These are phyloP conservation scores for Drosophila multiciliata DNA, from an alignment of 2,888 invertebrate genomes.

Conservation along the genomic window DNA sequence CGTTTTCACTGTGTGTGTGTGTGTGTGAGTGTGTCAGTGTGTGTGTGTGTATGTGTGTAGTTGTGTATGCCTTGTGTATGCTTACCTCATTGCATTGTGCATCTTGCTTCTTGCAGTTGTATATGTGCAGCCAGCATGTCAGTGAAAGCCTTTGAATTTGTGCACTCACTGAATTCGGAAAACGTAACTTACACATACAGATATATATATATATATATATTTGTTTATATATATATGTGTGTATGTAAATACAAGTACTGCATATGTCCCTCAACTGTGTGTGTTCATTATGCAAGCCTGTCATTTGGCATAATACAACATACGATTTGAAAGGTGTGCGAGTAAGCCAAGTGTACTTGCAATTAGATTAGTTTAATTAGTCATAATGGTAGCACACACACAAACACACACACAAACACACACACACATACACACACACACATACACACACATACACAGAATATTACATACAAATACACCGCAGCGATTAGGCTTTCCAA, in stretches of 20 bases:
- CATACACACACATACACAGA: conserved; percentile 1
- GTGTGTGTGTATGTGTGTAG: conserved; percentile 17
- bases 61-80: conserved; percentile 29
- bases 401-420: background rate
- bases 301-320: conserved; percentile 36
- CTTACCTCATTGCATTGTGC: conserved; percentile 25
- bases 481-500: conserved; percentile 15
- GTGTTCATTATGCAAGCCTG: conserved; percentile 31
- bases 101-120: conserved; percentile 56
- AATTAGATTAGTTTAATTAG: conserved; percentile 66
- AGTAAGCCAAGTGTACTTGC: conserved; percentile 40
- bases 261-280: conserved; percentile 11
- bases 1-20: conserved; percentile 60
- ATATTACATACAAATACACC: conserved; percentile 1
- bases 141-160: conserved; percentile 66
- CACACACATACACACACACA: background rate
- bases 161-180: conserved; percentile 61
- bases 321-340: conserved; percentile 14
- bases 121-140: conserved; percentile 71
- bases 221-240: background rate
- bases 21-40: conserved; percentile 21
- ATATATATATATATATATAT: background rate
- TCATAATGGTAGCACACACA: conserved; percentile 52
- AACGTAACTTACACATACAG: conserved; percentile 12
- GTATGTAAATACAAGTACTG: background rate